Evolutionary conservation across 2,797 vertebrate genomes (phyloP).

Genomic region (Galago senegalensis): DNA sequence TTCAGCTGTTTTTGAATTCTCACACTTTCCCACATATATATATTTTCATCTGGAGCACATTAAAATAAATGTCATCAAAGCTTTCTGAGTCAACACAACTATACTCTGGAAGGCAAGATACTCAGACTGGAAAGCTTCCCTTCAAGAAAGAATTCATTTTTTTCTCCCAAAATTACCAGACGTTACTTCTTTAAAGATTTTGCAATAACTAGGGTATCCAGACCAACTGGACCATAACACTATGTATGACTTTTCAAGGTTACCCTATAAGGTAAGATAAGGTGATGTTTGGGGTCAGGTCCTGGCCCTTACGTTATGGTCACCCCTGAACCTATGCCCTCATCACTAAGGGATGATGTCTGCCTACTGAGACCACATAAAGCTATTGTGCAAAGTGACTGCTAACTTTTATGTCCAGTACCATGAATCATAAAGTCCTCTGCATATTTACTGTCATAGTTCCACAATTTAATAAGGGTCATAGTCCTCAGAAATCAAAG

Average conservation of each 20-base stretch:
- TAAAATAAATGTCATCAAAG: neutral
- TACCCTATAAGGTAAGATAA: neutral
- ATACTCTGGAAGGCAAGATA: neutral
- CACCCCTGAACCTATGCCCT: neutral
- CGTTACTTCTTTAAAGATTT: constrained; percentile 20
- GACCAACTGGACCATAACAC: neutral
- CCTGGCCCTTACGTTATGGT: neutral
- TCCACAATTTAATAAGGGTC: neutral
- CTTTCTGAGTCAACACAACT: neutral
- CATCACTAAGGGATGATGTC: neutral
- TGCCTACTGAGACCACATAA: fast-evolving
- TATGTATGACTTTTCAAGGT: neutral
- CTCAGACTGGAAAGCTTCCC: neutral
- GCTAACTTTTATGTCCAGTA: neutral
- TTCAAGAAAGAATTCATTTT: neutral
- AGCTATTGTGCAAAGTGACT: neutral
- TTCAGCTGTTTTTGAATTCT: neutral
- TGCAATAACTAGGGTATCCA: neutral
- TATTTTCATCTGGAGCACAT: neutral
- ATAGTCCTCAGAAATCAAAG: neutral
- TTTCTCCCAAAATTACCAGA: neutral
- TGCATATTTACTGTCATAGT: neutral
- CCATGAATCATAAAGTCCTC: neutral
- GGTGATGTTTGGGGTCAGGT: neutral
- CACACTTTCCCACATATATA: neutral